These are phyloP conservation scores for Patiria miniata DNA, from an alignment of 35 echinoderm and acorn worm species.

Conservation along the genomic window DNA sequence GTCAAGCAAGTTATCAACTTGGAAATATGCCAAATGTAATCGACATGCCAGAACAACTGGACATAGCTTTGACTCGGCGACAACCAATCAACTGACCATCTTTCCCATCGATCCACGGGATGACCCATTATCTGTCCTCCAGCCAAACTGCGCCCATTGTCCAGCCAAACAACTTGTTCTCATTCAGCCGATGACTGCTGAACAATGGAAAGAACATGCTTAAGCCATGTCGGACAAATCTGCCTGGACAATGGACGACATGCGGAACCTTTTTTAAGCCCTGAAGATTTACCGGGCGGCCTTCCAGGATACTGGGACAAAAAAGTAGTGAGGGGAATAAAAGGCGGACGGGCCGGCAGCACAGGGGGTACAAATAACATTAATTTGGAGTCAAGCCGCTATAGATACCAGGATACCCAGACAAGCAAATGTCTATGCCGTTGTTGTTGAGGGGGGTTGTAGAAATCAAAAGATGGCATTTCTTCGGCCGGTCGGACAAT, in stretches of 20 bases:
- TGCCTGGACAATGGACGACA: conserved; percentile 6
- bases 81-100: no score
- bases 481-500: no score
- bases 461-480: no score
- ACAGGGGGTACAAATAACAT: conserved; percentile 1
- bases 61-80: no score
- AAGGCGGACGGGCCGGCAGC: neutral
- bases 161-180: no score
- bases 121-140: no score
- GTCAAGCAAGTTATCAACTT: no score
- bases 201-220: conserved; percentile 4
- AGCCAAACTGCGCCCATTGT: no score
- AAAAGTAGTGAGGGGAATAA: neutral
- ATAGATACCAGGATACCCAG: neutral
- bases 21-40: no score
- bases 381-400: conserved; percentile 21
- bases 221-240: conserved; percentile 27
- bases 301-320: neutral
- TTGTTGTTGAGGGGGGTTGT: no score
- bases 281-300: neutral
- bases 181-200: neutral
- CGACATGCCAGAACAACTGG: no score
- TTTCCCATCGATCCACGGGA: no score
- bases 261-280: neutral
- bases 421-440: conserved; percentile 7